A percentile compares a stretch with the other conserved stretches of the same genome.
These are phyloP conservation scores for Pogonomyrmex californicus DNA, from an alignment of 1,140 invertebrate species.

Conservation along the genomic window DNA sequence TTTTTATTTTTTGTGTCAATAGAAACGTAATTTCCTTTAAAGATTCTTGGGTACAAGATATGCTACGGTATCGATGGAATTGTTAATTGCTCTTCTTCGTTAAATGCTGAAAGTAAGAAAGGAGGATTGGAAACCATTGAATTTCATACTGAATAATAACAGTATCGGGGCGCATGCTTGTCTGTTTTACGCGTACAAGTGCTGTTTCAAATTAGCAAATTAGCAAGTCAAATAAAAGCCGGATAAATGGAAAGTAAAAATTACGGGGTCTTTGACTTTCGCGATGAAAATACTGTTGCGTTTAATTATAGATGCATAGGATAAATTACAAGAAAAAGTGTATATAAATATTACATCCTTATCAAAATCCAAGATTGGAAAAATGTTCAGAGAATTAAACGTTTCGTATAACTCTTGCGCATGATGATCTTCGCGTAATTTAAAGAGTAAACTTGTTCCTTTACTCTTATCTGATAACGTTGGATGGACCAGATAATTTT, in stretches of 20 bases:
- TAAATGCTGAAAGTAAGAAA: slow-evolving; percentile 40
- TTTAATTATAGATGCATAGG: not conserved
- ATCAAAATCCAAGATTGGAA: not conserved
- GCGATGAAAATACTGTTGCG: not conserved
- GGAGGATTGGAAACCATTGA: slow-evolving; percentile 46
- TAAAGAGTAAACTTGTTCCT: slow-evolving; percentile 1
- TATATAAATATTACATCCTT: not conserved
- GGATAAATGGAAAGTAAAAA: slow-evolving; percentile 35
- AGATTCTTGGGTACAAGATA: slow-evolving; percentile 27
- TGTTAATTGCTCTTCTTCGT: slow-evolving; percentile 58
- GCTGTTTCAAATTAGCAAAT: slow-evolving; percentile 57
- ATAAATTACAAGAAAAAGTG: not conserved
- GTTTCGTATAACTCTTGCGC: not conserved
- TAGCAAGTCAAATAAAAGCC: slow-evolving; percentile 63
- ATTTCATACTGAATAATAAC: slow-evolving; percentile 62
- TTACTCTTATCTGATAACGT: slow-evolving; percentile 31
- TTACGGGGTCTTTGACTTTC: slow-evolving; percentile 4
- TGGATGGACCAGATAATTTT: slow-evolving; percentile 21
- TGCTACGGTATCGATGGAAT: not conserved
- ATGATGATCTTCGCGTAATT: slow-evolving; percentile 3
- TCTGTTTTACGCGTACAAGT: slow-evolving; percentile 38
- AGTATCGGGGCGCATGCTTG: slow-evolving; percentile 32
- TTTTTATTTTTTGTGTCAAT: slow-evolving; percentile 22
- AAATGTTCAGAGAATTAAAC: not conserved
- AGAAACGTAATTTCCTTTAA: not conserved